Evolutionary conservation across 2,888 invertebrate genomes (phyloP).

Genomic region (Troglohyphantes excavatus): DNA sequence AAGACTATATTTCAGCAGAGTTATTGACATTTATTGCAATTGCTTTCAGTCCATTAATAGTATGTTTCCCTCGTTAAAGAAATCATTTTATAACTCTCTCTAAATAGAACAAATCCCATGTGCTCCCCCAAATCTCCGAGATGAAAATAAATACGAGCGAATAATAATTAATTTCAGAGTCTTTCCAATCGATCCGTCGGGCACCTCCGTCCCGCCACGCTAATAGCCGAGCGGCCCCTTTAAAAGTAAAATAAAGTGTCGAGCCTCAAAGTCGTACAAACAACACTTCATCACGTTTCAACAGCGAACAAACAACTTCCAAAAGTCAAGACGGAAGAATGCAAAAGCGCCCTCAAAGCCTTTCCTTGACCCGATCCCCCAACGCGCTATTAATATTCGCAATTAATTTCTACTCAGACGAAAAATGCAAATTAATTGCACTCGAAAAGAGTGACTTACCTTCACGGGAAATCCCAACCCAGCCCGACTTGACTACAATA

Average conservation of each 20-base stretch:
- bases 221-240: background rate
- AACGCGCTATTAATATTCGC: conserved; percentile 73
- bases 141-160: background rate
- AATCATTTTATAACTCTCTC: background rate
- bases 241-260: conserved; percentile 37
- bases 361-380: conserved; percentile 59
- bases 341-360: conserved; percentile 41
- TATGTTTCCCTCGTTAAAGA: background rate
- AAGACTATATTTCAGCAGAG: no score
- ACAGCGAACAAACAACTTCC: conserved; percentile 53
- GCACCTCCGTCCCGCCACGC: background rate
- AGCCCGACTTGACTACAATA: conserved; percentile 17
- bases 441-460: conserved; percentile 24
- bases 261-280: conserved; percentile 26
- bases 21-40: no score
- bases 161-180: background rate
- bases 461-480: conserved; percentile 29
- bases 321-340: conserved; percentile 44
- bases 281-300: conserved; percentile 72
- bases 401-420: conserved; percentile 76
- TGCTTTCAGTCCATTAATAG: background rate
- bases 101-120: conserved; percentile 15
- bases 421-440: conserved; percentile 77
- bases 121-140: background rate
- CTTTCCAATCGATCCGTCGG: background rate